Evolutionary conservation across 2,888 invertebrate species (phyloP), one percentile per base, ranked within the genome.

Genomic region (Cryptocephalus moraei): DNA sequence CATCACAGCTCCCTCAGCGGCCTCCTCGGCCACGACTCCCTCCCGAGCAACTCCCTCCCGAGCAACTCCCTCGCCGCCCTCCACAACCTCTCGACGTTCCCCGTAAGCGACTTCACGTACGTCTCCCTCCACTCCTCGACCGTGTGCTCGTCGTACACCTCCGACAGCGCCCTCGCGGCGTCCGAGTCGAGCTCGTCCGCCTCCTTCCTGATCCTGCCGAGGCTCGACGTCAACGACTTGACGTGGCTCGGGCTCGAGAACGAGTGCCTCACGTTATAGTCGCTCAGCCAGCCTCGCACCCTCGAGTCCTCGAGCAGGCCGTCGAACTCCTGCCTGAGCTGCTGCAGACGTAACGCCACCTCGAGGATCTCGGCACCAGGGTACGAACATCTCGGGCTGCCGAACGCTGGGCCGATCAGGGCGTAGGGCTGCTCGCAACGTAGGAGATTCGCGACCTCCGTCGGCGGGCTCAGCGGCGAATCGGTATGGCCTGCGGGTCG

Each of bases 171-270:
- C 49, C 72, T 72, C 44, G 73, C 69, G 0, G 79, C 72, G 43
- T 75, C 73, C 0, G 73, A 69, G 46, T 77, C 73, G 32, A 76
- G 67, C 1, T 74, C 68, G 56, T 74, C 65, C 9, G 72, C 61
- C 33, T 75, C 70, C 44, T 73, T 53, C 64, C 77, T 71, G 50
- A 82, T 67, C 58, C 74, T 67, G 46, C 74, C 66, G 50, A 76
- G 71, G 45, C 75, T 73, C 33, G 62, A 64, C 47, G 75, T 75
- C 33, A 77, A 64, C 41, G 79, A 76, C 47, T 78, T 77, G 1
- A 85, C 73, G 43, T 82, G 75, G 39, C 75, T 62, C 1, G 82
- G 79, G 53, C 80, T 82, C 33, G 81, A 78, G 64, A 80, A 84
- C 56, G 76, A 76, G 58, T 80, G 75, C 10, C 75, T 67, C n/a